Evolutionary conservation across 2,888 invertebrate species (phyloP).

Genomic region (Sinelater perroti): DNA sequence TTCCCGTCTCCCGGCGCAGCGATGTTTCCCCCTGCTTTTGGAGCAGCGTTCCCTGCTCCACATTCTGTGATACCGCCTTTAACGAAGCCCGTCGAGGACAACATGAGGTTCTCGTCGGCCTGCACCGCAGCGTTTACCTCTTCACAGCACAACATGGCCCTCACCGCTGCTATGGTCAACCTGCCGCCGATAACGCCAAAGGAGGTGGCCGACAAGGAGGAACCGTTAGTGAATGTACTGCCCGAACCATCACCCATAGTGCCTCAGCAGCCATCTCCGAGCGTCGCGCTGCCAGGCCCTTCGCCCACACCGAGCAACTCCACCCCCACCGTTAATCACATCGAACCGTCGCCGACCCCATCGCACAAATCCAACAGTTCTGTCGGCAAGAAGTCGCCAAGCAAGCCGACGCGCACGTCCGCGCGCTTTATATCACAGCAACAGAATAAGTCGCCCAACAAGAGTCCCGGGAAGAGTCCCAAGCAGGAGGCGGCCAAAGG

Average conservation of each 20-base stretch:
- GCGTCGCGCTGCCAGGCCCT: neutral
- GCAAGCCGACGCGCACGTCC: constrained; percentile 68
- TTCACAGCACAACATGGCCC: constrained; percentile 81
- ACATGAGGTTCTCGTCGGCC: constrained; percentile 62
- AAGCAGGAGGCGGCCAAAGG: constrained; percentile 66
- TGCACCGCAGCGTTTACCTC: constrained; percentile 83
- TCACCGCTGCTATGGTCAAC: constrained; percentile 83
- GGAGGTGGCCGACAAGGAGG: constrained; percentile 38
- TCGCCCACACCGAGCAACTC: constrained; percentile 49
- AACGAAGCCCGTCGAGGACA: constrained; percentile 65
- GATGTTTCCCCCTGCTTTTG: constrained; percentile 70
- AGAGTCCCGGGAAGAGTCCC: constrained; percentile 59
- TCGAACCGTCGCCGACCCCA: constrained; percentile 58
- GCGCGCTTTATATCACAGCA: constrained; percentile 67
- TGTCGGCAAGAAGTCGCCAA: constrained; percentile 67
- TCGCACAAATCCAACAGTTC: constrained; percentile 55
- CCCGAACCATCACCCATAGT: neutral
- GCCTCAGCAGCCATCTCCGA: constrained; percentile 33
- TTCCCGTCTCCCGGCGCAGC: constrained; percentile 74
- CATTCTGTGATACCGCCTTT: constrained; percentile 64
- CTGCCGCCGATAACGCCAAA: constrained; percentile 65
- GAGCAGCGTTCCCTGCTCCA: constrained; percentile 66
- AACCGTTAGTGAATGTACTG: neutral
- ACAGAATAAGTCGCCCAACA: constrained; percentile 72
- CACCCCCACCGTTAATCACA: constrained; percentile 51